Base-by-base conservation (phyloP, 2,888 invertebrate species). In the Xylophagus ater region DNA sequence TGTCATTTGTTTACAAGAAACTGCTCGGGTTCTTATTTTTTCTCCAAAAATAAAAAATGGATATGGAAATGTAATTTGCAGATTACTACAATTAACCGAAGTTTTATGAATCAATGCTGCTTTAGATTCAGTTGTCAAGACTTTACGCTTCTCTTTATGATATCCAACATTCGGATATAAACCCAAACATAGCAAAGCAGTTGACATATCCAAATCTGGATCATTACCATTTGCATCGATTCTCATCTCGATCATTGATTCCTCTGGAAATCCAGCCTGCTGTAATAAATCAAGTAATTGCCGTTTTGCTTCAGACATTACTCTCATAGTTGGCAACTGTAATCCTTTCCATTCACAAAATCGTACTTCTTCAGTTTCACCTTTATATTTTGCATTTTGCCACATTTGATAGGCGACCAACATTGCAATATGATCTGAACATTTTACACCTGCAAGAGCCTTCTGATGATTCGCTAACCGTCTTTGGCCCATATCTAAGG, bases 21-120 rank as follows among this genome's bases (percentile, higher is more conserved):
- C 90, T 1, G 94, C 93, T 38, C 89, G 72, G 0, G 96, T 94
- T 38, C 96, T 78, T 40, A 97, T 89, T 73, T 98, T 98, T 68
- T 98, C 97, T 0, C 96, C 94, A 62, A 97, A 98, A 40, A 98
- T 87, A 60, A 98, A 94, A 60, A 94, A 83, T 0, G 97, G 97
- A 47, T 86, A 93, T 0, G 87, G 84, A 57, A 96, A 96, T 47
- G 73, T 74, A 42, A 84, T 79, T 34, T 85, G 85, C 35, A 75
- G 68, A 58, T 85, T 86, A 52, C 80, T 81, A 62, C 89, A 90
- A 68, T 96, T 94, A 3, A 97, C 93, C 0, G 96, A 97, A 0
- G 92, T 89, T 65, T 96, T 97, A 67, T 96, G 93, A 45, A 98
- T 84, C 2, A 98, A 69, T 0, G 97, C 97, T 0, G 86, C 79